A percentile compares a stretch with the other conserved stretches of the same genome.
These are phyloP conservation scores for Myrmecobius fasciatus DNA, from an alignment of 2,113 vertebrate species.

Conservation along the genomic window DNA sequence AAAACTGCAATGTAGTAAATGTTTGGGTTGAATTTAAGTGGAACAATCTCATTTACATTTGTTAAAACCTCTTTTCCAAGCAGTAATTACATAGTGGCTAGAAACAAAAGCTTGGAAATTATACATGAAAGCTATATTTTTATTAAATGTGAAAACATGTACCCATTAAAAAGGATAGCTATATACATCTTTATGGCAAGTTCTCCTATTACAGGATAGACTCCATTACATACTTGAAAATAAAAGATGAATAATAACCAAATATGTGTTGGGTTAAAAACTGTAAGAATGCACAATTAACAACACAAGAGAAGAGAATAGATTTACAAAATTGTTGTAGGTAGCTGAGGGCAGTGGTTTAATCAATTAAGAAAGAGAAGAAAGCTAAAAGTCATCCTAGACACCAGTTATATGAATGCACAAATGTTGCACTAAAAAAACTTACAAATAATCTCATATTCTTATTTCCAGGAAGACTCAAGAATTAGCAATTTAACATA, in stretches of 20 bases:
- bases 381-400: conserved; percentile 76
- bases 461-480: conserved; percentile 71
- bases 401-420: conserved; percentile 65
- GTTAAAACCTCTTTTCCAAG: conserved; percentile 52
- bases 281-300: conserved; percentile 40
- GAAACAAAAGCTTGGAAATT: conserved; percentile 77
- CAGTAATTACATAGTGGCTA: conserved; percentile 67
- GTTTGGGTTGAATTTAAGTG: conserved; percentile 54
- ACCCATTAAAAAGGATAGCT: conserved; percentile 77
- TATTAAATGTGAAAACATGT: conserved; percentile 79
- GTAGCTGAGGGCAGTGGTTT: conserved; percentile 76
- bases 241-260: conserved; percentile 73
- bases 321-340: conserved; percentile 72
- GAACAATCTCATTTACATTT: conserved; percentile 50
- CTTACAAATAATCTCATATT: conserved; percentile 64
- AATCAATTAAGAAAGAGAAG: conserved; percentile 83
- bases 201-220: conserved; percentile 85
- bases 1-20: conserved; percentile 58
- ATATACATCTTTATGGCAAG: conserved; percentile 81
- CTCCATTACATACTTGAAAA: conserved; percentile 82
- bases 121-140: conserved; percentile 82
- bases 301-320: conserved; percentile 62
- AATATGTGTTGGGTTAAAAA: conserved; percentile 79
- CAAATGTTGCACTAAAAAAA: conserved; percentile 67
- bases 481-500: conserved; percentile 68